Evolutionary conservation across 2,797 vertebrate genomes (phyloP), one percentile per base, ranked within the genome.

Genomic region (Pitangus sulphuratus): DNA sequence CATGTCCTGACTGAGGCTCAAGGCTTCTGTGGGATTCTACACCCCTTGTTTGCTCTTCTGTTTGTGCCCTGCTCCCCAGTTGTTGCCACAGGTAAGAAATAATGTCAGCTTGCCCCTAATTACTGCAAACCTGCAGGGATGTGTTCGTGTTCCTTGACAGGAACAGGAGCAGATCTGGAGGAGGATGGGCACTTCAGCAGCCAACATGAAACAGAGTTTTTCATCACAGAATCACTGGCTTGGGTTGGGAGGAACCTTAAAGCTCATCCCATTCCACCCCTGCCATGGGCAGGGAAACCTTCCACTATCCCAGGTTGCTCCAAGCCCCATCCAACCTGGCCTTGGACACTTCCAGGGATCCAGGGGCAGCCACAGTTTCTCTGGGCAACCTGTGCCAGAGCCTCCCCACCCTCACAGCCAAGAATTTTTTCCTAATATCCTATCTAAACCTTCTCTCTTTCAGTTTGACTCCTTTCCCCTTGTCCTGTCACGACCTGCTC

Each of bases 401-500:
- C 24, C 71, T 76, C 2, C 0, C 26, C 51, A 50, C 19, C 15
- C 20, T 64, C 37, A 0, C 20, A 33, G 37, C 22, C 0, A 20
- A 24, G 6, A 3, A 10, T 37, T 62, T 37, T 10, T 9, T 4
- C 31, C 26, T 6, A 6, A 7, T 48, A 37, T 7, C 42, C n/a
- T 5, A 30, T 6, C 31, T 22, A 24, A 42, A 24, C 35, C 13
- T 48, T 11, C 40, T 30, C 18, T 62, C 10, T 54, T 6, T 7
- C 48, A 48, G 26, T 28, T 10, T 56, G 56, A 62, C 42, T 14
- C 56, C 31, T 42, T n/a, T 30, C 7, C 31, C 42, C 3, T 17
- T 28, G 25, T 37, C 42, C 48, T 4, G 2, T 37, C 77, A 54
- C 12, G 31, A 13, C 26, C 2, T 0, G 0, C 54, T 60, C 47